A percentile compares a stretch with the other conserved stretches of the same genome.
Evolutionary conservation across 2,888 invertebrate genomes (phyloP).

Genomic region (Leistus spinibarbis): DNA sequence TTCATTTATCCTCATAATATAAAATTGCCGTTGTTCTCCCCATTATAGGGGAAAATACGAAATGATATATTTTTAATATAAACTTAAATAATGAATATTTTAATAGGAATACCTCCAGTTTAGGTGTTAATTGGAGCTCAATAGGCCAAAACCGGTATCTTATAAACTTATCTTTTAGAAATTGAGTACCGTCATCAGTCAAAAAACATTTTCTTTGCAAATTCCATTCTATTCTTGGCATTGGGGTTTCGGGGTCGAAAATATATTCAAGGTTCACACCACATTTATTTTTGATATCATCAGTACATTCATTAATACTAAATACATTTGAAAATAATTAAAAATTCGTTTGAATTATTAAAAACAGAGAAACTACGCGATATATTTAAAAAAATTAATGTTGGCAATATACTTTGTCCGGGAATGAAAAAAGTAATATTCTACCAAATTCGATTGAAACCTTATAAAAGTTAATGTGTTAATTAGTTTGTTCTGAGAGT

Average conservation of each 20-base stretch:
- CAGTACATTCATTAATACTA: conserved; percentile 44
- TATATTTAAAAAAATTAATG: too few relatives aligned
- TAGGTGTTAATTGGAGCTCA: conserved; percentile 50
- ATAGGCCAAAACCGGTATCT: conserved; percentile 49
- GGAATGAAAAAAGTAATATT: too few relatives aligned
- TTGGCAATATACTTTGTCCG: too few relatives aligned
- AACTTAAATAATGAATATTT: too few relatives aligned
- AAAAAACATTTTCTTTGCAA: conserved; percentile 50
- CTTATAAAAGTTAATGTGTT: too few relatives aligned
- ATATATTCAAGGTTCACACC: conserved; percentile 44
- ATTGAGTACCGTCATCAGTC: conserved; percentile 43
- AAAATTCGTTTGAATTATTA: not conserved
- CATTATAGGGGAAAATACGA: too few relatives aligned
- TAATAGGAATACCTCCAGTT: conserved; percentile 18
- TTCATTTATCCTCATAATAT: not conserved
- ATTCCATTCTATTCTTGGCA: conserved; percentile 51
- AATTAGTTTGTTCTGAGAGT: too few relatives aligned
- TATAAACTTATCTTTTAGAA: conserved; percentile 47
- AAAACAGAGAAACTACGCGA: not conserved
- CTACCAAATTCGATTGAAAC: too few relatives aligned
- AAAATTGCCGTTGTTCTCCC: too few relatives aligned
- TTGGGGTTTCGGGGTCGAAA: conserved; percentile 41
- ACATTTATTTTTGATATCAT: conserved; percentile 47
- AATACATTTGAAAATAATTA: not conserved
- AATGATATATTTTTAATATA: not conserved